Conservation (phyloP, 2,797 vertebrate genomes). For the Bradypodion ventrale region DNA sequence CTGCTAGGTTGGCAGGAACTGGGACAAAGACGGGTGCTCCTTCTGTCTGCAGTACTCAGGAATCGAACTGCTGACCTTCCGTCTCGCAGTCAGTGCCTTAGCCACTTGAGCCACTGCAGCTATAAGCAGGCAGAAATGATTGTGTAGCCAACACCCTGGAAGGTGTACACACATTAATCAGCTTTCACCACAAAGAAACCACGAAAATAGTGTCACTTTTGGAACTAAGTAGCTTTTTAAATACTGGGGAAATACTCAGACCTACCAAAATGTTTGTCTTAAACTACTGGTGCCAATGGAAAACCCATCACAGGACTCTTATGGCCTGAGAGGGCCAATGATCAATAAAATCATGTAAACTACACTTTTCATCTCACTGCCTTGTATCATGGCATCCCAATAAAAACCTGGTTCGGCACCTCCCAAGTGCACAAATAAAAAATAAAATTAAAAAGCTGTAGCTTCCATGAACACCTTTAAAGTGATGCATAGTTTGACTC, state of each 20-base stretch:
- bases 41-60: too few species aligned
- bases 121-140: not conserved
- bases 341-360: too few species aligned
- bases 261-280: not conserved
- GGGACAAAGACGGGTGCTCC: too few species aligned
- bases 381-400: not conserved
- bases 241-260: not conserved
- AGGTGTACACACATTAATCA: not conserved
- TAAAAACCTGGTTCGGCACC: not conserved
- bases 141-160: not conserved
- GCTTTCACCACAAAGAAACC: not conserved
- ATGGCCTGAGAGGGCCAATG: too few species aligned
- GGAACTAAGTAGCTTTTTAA: not conserved
- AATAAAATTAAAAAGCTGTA: too few species aligned
- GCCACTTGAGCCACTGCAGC: too few species aligned
- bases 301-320: not conserved
- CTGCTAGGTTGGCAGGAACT: too few species aligned
- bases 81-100: too few species aligned
- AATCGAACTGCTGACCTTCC: too few species aligned
- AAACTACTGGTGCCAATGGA: not conserved
- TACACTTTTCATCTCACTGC: too few species aligned
- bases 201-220: not conserved
- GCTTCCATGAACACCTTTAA: too few species aligned
- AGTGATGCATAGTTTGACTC: not conserved
- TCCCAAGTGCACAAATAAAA: not conserved